Percentiles rank a stretch among this genome's conserved stretches.
Evolutionary conservation across 2,113 vertebrate genomes (phyloP).

Genomic region (Setophaga kirtlandii): DNA sequence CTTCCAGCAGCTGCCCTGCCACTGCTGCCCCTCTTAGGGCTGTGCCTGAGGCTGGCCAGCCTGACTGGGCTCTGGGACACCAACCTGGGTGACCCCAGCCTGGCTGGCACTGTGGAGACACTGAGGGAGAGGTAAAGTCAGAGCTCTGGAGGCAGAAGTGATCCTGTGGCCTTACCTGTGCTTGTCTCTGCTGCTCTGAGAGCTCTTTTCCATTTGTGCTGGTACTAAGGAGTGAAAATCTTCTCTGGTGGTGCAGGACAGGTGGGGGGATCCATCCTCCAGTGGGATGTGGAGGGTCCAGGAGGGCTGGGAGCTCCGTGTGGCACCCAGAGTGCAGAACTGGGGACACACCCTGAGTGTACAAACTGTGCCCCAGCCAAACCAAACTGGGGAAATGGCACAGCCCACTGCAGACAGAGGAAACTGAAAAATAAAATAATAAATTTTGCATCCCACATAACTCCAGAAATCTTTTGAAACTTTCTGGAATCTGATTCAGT

Average conservation of each 20-base stretch:
- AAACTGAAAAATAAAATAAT: neutral
- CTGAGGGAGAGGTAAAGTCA: neutral
- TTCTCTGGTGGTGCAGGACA: neutral
- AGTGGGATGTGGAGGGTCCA: neutral
- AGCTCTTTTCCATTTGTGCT: neutral
- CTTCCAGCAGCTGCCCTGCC: slow-evolving; percentile 38
- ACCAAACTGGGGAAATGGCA: neutral
- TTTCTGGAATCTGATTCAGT: neutral
- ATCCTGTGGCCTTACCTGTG: neutral
- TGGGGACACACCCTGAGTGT: neutral
- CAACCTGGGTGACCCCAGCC: neutral
- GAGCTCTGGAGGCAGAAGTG: neutral
- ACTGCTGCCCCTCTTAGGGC: slow-evolving; percentile 25
- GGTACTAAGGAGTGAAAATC: neutral
- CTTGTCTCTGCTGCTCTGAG: neutral
- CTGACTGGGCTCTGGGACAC: neutral
- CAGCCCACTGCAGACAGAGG: neutral
- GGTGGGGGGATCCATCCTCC: fast-evolving
- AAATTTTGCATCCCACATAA: neutral
- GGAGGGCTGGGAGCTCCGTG: neutral
- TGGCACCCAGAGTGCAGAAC: neutral
- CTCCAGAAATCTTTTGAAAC: neutral
- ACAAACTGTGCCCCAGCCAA: neutral
- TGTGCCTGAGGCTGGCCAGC: neutral
- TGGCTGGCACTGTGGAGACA: neutral